phyloP scores from a whole-genome alignment of 1,140 invertebrate genomes.

The Cotesia chilonis region DNA sequence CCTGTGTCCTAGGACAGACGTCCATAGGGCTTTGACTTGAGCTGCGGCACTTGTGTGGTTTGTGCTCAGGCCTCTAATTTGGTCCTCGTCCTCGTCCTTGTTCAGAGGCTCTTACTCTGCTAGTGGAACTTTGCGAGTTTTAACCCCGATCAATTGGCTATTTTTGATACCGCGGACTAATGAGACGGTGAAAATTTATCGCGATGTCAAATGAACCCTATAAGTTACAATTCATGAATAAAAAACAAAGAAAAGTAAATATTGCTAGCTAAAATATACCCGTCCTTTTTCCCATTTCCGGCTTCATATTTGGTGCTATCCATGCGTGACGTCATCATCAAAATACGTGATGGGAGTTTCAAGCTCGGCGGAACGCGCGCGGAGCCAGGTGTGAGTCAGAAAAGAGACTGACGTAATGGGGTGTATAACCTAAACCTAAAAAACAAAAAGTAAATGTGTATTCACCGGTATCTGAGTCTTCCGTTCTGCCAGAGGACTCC shows the following conservation, averaged over 20 bases:
- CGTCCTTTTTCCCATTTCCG: background rate
- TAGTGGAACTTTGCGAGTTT: too few relatives aligned
- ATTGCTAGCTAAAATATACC: too few relatives aligned
- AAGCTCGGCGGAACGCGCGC: background rate
- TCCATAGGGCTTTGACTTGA: slow-evolving; percentile 28
- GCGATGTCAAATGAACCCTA: too few relatives aligned
- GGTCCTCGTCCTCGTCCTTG: background rate
- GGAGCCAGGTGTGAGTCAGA: background rate
- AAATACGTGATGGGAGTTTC: slow-evolving; percentile 23
- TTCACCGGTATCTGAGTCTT: background rate
- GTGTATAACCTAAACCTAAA: background rate
- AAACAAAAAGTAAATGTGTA: background rate
- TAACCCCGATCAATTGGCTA: too few relatives aligned
- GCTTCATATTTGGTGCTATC: slow-evolving; percentile 16
- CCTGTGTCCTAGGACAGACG: slow-evolving; percentile 23
- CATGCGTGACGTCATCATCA: slow-evolving; percentile 20
- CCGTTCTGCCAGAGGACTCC: too few relatives aligned
- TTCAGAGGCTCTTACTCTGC: background rate
- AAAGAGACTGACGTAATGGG: background rate
- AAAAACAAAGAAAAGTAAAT: too few relatives aligned
- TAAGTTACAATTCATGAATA: too few relatives aligned
- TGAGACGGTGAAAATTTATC: too few relatives aligned
- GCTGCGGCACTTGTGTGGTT: slow-evolving; percentile 26
- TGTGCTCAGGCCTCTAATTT: slow-evolving; percentile 25
- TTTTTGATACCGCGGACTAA: too few relatives aligned